Conservation (phyloP, 1,140 invertebrate species). For the Berghia stephanieae region DNA sequence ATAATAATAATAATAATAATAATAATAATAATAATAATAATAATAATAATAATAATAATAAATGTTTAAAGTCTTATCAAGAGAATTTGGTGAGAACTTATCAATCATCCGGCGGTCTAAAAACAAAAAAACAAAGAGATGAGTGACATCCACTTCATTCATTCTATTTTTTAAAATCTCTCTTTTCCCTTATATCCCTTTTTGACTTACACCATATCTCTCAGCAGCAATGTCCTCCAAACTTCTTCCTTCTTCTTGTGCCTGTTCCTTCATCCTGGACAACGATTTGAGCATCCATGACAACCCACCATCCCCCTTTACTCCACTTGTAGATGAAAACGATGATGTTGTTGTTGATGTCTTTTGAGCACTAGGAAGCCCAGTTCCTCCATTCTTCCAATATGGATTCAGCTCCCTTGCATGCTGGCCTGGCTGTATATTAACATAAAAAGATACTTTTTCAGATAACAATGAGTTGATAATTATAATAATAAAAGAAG, state of each 20-base stretch:
- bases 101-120: too few species aligned
- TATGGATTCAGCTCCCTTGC: conserved; percentile 88
- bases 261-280: conserved; percentile 72
- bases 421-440: conserved; percentile 76
- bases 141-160: too few species aligned
- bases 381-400: conserved; percentile 88
- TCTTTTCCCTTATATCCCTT: not conserved
- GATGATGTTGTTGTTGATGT: conserved; percentile 34
- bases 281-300: conserved; percentile 73
- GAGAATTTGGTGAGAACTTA: too few species aligned
- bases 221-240: conserved; percentile 74
- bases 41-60: too few species aligned
- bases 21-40: too few species aligned
- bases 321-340: conserved; percentile 28
- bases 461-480: too few species aligned
- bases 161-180: too few species aligned
- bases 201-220: conserved; percentile 72
- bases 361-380: conserved; percentile 77
- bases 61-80: too few species aligned
- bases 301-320: conserved; percentile 61
- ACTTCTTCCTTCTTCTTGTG: conserved; percentile 69
- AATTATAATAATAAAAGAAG: not conserved
- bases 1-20: too few species aligned
- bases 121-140: too few species aligned
- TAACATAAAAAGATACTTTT: conserved; percentile 23